Base-by-base conservation (phyloP, 2,888 invertebrate genomes). In the Euphydryas editha region DNA sequence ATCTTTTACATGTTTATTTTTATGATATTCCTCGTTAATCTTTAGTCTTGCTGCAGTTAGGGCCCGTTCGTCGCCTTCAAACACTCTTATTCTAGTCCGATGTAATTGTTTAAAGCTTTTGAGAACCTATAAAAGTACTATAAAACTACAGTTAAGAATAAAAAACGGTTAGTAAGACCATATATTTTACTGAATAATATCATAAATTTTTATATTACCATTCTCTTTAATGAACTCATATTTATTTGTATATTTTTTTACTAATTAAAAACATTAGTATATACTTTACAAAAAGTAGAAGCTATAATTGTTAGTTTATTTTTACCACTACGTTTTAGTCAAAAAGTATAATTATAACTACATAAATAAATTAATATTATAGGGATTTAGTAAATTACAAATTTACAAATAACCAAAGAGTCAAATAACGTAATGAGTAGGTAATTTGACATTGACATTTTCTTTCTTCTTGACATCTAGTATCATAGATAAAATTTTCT, bases 1-100 rank as follows among this genome's bases (percentile, higher is more conserved):
- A 78, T 96, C 94, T 5, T 86, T 86, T 20, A 96, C 90, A 78
- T 93, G 78, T 80, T 94, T 95, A 81, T 96, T 94, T 82, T 96
- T 96, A 72, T 85, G 93, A 84, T 94, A 97, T 78, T 95, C 95
- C 59, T 95, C 94, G 84, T 97, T 97, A 68, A 97, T 96, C 89
- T 94, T 95, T n/a, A 87, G 75, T 76, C 97, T 93, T 1, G 94
- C 94, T 72, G 94, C 95, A 68, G 81, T 77, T 49, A 97, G 85
- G 0, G 96, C 95, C 68, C 79, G 82, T 15, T 86, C 76, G 81
- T 97, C 97, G 15, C 94, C 96, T 62, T 92, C 81, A 83, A 97
- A 97, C 18, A 96, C 94, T 68, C 85, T 87, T 74, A 94, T 81
- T 62, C 97, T 91, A 0, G 96, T 95, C 75, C 94, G 93, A 78